phyloP scores from a whole-genome alignment of 1,140 invertebrate genomes.

The Pentalonia nigronervosa region DNA sequence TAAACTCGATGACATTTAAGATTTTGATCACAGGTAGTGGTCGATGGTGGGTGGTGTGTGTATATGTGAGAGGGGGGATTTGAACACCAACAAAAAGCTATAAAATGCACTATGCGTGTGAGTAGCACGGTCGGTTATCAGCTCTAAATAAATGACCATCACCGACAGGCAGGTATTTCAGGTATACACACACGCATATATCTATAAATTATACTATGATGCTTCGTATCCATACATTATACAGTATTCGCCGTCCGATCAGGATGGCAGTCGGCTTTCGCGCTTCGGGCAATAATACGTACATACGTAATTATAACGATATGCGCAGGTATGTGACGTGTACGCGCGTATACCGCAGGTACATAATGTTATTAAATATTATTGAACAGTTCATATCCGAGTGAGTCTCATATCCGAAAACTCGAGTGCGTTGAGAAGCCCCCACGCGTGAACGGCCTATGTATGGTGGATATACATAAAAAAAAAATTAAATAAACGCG shows the following conservation, averaged over 20 bases:
- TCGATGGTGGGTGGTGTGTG: neutral
- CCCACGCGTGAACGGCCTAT: neutral
- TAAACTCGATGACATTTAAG: constrained; percentile 11
- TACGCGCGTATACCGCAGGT: neutral
- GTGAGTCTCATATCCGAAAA: neutral
- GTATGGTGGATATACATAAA: neutral
- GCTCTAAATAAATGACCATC: neutral
- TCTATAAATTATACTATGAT: neutral
- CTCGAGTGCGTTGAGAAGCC: neutral
- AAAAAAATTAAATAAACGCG: neutral
- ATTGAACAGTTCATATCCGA: neutral
- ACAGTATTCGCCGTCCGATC: neutral
- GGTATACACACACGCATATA: too few relatives aligned
- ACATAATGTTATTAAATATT: neutral
- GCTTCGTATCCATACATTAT: neutral
- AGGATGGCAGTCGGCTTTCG: neutral
- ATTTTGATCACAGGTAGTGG: neutral
- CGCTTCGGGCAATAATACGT: neutral
- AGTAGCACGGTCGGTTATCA: neutral
- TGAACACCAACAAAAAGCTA: neutral
- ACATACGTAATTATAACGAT: neutral
- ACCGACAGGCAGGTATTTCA: too few relatives aligned
- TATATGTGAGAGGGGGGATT: neutral
- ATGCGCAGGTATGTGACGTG: neutral
- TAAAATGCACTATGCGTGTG: neutral